Evolutionary conservation across 2,113 vertebrate genomes (phyloP), one percentile per base, ranked within the genome.

Genomic region (Edolisoma coerulescens): DNA sequence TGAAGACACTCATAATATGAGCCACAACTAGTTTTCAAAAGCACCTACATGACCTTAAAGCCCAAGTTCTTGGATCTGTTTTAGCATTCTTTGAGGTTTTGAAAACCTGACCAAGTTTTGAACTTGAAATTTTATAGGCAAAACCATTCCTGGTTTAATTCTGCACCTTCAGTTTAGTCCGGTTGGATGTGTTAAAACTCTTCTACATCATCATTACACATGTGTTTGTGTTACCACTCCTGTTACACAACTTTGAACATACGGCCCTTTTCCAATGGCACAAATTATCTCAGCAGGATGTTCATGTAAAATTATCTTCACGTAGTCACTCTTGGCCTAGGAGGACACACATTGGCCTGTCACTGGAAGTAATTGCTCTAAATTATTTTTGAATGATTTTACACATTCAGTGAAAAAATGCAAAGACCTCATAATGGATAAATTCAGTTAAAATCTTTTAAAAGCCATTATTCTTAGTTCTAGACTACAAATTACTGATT

Each of bases 321-420:
- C 73, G 81, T 19, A 89, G 56, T 56, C 94, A 76, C n/a, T 64
- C 14, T 75, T 65, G 45, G 77, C 70, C 92, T 68, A 44, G 49
- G 41, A 87, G 84, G 81, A 75, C 64, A 73, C 53, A 78, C 77
- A 44, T 4, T 64, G 87, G 44, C 80, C 77, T 93, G 56, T 89
- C 84, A 53, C 69, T 91, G 84, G 39, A 89, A 89, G 83, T 75
- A 84, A 93, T 76, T 45, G 69, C 44, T 93, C 74, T 63, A 53
- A 87, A 89, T 90, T 73, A 60, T 86, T 90, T 95, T 79, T 91
- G 80, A 71, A 41, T 41, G 23, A 59, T 47, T 92, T 96, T 81
- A 60, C 47, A 71, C 33, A 35, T 47, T 69, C 42, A 54, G 10
- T 84, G 80, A 92, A 77, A 41, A 68, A 95, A 91, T 32, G 39